Base-by-base conservation (phyloP, 2,113 vertebrate genomes). In the Burhinus bistriatus region DNA sequence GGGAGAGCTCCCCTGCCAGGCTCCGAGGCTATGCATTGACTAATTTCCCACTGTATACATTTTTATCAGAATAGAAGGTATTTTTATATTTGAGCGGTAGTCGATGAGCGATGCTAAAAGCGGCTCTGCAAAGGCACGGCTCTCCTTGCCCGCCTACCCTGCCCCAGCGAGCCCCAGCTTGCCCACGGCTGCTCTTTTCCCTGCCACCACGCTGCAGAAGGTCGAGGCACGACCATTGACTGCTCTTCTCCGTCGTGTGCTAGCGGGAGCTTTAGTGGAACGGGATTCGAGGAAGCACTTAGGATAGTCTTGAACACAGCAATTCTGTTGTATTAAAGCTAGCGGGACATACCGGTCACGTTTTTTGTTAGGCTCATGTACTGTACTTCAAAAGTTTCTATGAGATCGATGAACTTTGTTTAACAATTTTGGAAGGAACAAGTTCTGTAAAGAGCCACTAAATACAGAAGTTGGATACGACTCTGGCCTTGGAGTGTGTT, bases 401-500 rank as follows among this genome's bases (percentile, higher is more conserved):
- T 96, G 97, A 97, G 97, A 98, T 97, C 96, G 75, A 97, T 96
- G 98, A 98, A 98, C 98, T 98, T 98, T 98, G 97, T 98, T 97
- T 98, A 98, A 98, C 97, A 94, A 68, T 98, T 98, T 95, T 82
- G 96, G 97, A 97, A 98, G 94, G 94, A 97, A 97, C 94, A 96
- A 92, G 89, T 98, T 98, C 97, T 98, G 98, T 98, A 97, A 98
- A 95, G 75, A 97, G 96, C 97, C 98, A 68, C 97, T 98, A 98
- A 98, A 98, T 98, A 98, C 98, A 98, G 97, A 98, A 97, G 92
- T 98, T 98, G 98, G 98, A 97, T 98, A 98, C 93, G 91, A 97
- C 47, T 72, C 89, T 84, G 91, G 95, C 89, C 87, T 97, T 22
- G 68, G 44, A 42, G 54, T 97, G 90, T 96, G 77, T 97, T 97